Percentiles rank a stretch among this genome's conserved stretches.
Conservation (phyloP, 2,797 vertebrate species). For the Bradypodion ventrale region DNA sequence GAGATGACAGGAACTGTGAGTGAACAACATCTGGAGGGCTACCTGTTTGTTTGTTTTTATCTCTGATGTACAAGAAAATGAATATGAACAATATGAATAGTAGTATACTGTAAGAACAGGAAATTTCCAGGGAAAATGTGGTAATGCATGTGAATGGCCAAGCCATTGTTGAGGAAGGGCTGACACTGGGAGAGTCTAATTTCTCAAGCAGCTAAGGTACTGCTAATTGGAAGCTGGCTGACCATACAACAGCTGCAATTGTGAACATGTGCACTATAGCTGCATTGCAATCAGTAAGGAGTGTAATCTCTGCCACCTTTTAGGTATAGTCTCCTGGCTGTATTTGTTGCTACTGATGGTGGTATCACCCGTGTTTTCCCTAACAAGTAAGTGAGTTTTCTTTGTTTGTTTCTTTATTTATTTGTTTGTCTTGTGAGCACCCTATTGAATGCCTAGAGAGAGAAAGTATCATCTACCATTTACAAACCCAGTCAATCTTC, state of each 20-base stretch:
- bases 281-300: neutral
- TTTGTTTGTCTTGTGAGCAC: neutral
- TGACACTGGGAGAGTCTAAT: neutral
- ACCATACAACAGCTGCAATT: neutral
- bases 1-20: neutral
- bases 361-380: conserved; percentile 96
- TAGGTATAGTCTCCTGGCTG: conserved; percentile 95
- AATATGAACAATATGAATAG: too few relatives aligned
- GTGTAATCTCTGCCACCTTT: conserved; percentile 22
- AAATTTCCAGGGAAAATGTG: neutral
- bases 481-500: neutral
- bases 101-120: neutral
- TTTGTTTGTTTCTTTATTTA: too few relatives aligned
- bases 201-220: too few relatives aligned
- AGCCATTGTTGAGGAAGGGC: neutral
- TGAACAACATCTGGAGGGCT: too few relatives aligned
- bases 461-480: neutral
- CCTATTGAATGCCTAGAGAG: neutral
- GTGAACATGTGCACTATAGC: neutral
- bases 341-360: conserved; percentile 94
- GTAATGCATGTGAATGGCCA: neutral
- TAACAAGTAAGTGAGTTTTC: conserved; percentile 87
- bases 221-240: neutral
- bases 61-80: neutral
- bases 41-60: neutral